These are phyloP conservation scores for Acropternis orthonyx DNA, from an alignment of 2,797 vertebrate species.

Conservation along the genomic window DNA sequence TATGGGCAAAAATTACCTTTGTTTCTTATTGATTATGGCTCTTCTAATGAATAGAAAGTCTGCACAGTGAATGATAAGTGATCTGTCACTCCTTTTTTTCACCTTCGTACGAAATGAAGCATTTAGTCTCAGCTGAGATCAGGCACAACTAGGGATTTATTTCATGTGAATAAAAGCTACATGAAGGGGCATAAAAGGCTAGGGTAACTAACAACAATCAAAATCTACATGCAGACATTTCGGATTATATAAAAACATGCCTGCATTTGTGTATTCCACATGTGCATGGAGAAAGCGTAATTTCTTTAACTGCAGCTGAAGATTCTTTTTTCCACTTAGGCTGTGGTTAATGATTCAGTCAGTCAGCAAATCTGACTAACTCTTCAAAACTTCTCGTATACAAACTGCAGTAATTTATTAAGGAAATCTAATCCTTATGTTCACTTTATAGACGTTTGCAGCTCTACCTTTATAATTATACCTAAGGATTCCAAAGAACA, in stretches of 20 bases:
- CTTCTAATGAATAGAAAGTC: neutral
- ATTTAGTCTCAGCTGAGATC: neutral
- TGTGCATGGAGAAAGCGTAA: neutral
- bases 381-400: neutral
- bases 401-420: neutral
- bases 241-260: neutral
- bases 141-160: neutral
- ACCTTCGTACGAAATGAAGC: neutral
- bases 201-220: neutral
- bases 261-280: neutral
- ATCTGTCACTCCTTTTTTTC: constrained; percentile 1
- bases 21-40: constrained; percentile 14
- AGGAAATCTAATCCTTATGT: neutral
- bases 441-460: neutral
- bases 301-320: neutral
- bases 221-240: neutral
- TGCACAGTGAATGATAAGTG: neutral
- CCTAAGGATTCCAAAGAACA: neutral
- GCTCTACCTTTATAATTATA: neutral
- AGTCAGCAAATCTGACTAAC: neutral
- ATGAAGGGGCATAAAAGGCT: neutral
- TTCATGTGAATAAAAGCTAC: neutral
- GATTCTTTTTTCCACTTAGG: neutral
- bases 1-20: neutral
- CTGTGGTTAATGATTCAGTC: neutral